Conservation (phyloP, 2,113 vertebrate genomes). For the Dermatemys mawii region DNA sequence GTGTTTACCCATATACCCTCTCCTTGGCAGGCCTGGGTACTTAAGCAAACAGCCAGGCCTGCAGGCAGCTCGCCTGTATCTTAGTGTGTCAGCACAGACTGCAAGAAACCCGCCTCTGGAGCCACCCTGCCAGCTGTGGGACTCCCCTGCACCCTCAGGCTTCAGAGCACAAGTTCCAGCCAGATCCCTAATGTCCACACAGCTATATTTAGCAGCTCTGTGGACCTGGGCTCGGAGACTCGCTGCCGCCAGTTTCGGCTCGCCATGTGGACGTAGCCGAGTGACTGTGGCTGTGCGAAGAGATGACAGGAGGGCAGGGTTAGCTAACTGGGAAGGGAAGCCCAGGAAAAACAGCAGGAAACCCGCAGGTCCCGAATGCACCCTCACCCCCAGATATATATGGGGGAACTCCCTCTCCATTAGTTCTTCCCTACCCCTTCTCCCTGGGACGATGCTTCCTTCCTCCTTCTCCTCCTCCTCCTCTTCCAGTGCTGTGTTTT, state of each 20-base stretch:
- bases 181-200: background rate
- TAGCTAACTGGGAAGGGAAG: background rate
- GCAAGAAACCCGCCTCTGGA: background rate
- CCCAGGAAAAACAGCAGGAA: background rate
- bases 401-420: background rate
- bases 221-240: background rate
- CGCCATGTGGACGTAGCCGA: background rate
- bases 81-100: background rate
- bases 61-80: background rate
- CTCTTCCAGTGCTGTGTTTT: background rate
- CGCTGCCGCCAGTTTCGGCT: background rate
- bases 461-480: background rate
- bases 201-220: background rate
- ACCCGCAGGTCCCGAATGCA: background rate
- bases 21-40: fast-evolving
- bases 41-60: background rate
- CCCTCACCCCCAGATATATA: background rate
- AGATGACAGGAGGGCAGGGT: background rate
- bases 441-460: background rate
- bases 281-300: background rate
- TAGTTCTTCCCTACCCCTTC: background rate
- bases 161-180: background rate
- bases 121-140: background rate
- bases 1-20: background rate
- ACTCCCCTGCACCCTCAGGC: background rate